Percentiles rank a stretch among this genome's conserved stretches.
These are phyloP conservation scores for Mormoops blainvillei DNA, from an alignment of 2,113 vertebrate genomes.

Conservation along the genomic window DNA sequence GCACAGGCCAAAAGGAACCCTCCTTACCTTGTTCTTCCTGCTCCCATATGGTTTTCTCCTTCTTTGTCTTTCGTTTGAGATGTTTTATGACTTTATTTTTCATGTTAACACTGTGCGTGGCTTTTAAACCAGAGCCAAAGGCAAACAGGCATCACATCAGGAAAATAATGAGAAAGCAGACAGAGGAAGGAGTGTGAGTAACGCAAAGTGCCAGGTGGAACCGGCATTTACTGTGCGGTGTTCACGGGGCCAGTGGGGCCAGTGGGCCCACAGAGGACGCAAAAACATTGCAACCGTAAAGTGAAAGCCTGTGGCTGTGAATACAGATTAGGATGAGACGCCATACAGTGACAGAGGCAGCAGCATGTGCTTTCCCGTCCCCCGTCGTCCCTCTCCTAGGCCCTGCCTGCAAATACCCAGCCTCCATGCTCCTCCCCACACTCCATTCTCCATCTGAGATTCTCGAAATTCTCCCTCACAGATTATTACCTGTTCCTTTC, in stretches of 20 bases:
- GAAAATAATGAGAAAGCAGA: constrained; percentile 64
- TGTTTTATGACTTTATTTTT: constrained; percentile 13
- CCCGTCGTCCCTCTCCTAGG: too few species aligned
- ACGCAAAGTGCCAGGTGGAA: constrained; percentile 27
- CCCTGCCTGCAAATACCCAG: accelerated
- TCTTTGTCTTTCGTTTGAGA: not conserved
- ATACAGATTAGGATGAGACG: constrained; percentile 56
- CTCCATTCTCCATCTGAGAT: not conserved
- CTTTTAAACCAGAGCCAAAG: constrained; percentile 39
- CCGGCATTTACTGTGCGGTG: constrained; percentile 15
- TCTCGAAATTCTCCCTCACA: not conserved
- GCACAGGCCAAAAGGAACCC: not conserved
- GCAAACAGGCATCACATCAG: not conserved
- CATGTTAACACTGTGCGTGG: constrained; percentile 37
- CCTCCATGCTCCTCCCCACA: not conserved
- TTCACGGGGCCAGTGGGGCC: constrained; percentile 58
- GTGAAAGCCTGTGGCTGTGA: constrained; percentile 44
- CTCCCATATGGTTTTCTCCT: not conserved
- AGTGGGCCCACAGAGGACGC: constrained; percentile 60
- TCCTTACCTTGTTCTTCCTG: not conserved
- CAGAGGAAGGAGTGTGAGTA: constrained; percentile 35
- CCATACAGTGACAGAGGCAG: not conserved
- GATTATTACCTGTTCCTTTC: not conserved
- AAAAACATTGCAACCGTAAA: constrained; percentile 63
- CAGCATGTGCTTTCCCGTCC: accelerated